Evolutionary conservation across 2,888 invertebrate genomes (phyloP).

Genomic region (Eristalis pertinax): DNA sequence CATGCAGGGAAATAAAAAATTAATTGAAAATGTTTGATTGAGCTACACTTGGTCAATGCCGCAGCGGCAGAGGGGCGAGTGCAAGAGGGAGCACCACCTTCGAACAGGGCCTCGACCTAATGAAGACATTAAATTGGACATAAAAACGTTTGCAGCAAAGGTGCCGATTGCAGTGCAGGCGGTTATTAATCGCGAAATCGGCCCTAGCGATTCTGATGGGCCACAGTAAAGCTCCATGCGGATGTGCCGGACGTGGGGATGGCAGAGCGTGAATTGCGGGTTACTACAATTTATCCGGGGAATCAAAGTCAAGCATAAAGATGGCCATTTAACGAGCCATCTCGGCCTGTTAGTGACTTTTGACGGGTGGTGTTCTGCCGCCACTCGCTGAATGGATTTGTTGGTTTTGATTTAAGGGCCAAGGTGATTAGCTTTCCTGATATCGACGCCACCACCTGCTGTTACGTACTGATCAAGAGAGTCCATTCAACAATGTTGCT

Average conservation of each 20-base stretch:
- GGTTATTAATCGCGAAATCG: conserved; percentile 58
- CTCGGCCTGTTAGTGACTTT: not conserved
- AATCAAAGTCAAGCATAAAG: conserved; percentile 68
- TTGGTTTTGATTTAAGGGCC: conserved; percentile 36
- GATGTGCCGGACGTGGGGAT: not conserved
- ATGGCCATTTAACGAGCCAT: conserved; percentile 53
- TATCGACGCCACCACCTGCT: conserved; percentile 46
- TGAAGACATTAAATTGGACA: conserved; percentile 70
- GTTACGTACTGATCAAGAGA: not conserved
- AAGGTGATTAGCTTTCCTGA: conserved; percentile 17
- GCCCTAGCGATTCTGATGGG: conserved; percentile 5
- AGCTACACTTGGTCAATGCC: conserved; percentile 4
- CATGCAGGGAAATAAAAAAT: conserved; percentile 63
- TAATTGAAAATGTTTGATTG: conserved; percentile 71
- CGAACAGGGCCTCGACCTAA: conserved; percentile 55
- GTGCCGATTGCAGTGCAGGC: conserved; percentile 57
- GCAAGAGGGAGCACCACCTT: not conserved
- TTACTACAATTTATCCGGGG: conserved; percentile 53
- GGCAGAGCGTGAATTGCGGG: conserved; percentile 51
- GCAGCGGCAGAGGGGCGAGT: not conserved
- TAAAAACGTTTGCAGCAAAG: conserved; percentile 58
- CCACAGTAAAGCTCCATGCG: conserved; percentile 51
- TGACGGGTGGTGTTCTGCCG: not conserved
- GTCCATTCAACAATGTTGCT: not conserved
- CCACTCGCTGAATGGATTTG: not conserved